These are phyloP conservation scores for Beris chalybata DNA, from an alignment of 2,888 invertebrate species.

Conservation along the genomic window DNA sequence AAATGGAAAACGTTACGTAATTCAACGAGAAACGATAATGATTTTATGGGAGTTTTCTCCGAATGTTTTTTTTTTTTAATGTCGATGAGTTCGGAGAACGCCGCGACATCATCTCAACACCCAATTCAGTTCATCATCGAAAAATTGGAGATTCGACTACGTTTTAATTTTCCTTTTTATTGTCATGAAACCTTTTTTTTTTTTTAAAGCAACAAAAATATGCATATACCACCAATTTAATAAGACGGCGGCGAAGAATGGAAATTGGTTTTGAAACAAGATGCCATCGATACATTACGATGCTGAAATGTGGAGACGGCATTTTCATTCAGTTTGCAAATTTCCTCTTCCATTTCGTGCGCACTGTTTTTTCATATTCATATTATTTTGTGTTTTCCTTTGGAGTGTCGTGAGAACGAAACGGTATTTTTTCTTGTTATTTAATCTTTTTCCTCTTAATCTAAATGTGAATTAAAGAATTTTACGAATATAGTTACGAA, in stretches of 20 bases:
- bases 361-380: neutral
- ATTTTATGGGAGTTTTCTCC: too few relatives aligned
- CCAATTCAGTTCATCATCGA: too few relatives aligned
- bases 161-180: neutral
- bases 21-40: constrained; percentile 20
- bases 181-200: constrained; percentile 14
- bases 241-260: neutral
- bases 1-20: constrained; percentile 14
- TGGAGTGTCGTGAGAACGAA: constrained; percentile 6
- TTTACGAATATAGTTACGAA: too few relatives aligned
- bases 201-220: too few relatives aligned
- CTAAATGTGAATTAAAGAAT: too few relatives aligned
- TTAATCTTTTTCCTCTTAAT: constrained; percentile 8
- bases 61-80: too few relatives aligned
- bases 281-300: constrained; percentile 17
- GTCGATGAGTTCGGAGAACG: too few relatives aligned
- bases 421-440: neutral
- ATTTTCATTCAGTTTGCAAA: constrained; percentile 5
- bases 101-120: too few relatives aligned
- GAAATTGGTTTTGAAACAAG: neutral
- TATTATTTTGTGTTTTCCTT: constrained; percentile 25
- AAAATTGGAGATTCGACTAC: too few relatives aligned
- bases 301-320: constrained; percentile 27
- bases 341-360: neutral
- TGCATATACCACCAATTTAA: too few relatives aligned